Conservation (phyloP, 2,888 invertebrate genomes). For the Zootermopsis nevadensis region DNA sequence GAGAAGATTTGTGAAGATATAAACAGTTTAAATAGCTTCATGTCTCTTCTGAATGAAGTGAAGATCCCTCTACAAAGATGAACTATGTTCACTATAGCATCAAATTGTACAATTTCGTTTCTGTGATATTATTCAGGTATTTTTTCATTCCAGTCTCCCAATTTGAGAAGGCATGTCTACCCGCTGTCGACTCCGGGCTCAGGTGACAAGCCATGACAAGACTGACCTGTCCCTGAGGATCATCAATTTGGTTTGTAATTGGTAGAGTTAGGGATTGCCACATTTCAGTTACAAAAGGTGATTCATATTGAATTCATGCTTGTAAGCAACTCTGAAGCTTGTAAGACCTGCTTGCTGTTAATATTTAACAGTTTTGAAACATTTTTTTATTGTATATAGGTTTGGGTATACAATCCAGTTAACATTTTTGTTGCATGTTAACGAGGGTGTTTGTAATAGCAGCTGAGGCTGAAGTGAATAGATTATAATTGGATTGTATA, state of each 20-base stretch:
- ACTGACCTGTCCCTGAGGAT: conserved; percentile 26
- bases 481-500: not conserved
- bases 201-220: conserved; percentile 35
- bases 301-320: conserved; percentile 28
- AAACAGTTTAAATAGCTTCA: conserved; percentile 74
- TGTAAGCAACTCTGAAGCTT: not conserved
- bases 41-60: conserved; percentile 72
- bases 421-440: not conserved
- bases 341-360: not conserved
- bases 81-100: conserved; percentile 51
- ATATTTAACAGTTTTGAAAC: not conserved
- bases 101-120: conserved; percentile 15
- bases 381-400: not conserved
- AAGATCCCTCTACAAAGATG: conserved; percentile 65
- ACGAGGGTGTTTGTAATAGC: not conserved
- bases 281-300: not conserved
- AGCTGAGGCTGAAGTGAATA: not conserved
- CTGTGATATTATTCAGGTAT: conserved; percentile 51
- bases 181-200: conserved; percentile 30
- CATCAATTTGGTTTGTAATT: conserved; percentile 46
- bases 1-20: conserved; percentile 66
- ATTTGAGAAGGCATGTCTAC: conserved; percentile 47
- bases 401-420: not conserved
- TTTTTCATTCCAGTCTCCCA: conserved; percentile 51
- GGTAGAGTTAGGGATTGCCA: not conserved